Evolutionary conservation across 2,888 invertebrate genomes (phyloP).

Genomic region (Machimus atricapillus): DNA sequence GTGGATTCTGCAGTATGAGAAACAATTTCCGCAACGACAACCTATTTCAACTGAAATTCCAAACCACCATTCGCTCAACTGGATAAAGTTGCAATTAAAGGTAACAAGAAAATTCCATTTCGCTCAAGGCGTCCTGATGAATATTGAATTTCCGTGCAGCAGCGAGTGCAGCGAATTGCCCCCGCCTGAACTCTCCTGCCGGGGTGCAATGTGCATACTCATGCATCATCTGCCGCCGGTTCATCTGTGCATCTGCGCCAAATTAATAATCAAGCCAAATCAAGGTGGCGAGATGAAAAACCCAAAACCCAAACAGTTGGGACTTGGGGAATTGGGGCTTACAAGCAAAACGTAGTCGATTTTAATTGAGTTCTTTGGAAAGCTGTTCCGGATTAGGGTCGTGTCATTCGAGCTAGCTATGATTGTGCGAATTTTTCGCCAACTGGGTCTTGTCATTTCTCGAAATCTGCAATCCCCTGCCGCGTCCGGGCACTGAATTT

Average conservation of each 20-base stretch:
- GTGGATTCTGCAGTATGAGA: constrained; percentile 3
- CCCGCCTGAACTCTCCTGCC: background rate
- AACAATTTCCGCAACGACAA: constrained; percentile 3
- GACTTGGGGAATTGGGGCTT: background rate
- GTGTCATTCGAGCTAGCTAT: background rate
- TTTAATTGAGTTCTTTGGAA: constrained; percentile 28
- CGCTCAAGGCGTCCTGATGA: constrained; percentile 26
- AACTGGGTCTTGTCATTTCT: background rate
- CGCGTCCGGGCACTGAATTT: background rate
- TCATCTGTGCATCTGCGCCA: background rate
- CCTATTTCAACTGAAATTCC: constrained; percentile 18
- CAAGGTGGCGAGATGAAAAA: constrained; percentile 17
- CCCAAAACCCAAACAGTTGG: constrained; percentile 1
- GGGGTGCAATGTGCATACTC: no score
- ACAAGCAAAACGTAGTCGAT: background rate
- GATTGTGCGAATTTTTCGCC: background rate
- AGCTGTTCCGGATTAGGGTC: background rate
- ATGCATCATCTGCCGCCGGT: constrained; percentile 8
- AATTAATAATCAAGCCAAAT: constrained; percentile 28
- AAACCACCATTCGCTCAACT: background rate
- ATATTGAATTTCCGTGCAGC: constrained; percentile 30
- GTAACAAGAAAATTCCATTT: constrained; percentile 33
- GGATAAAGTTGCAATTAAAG: constrained; percentile 35
- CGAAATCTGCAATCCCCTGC: background rate
- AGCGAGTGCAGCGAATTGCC: background rate